A percentile compares a stretch with the other conserved stretches of the same genome.
Evolutionary conservation across 2,797 vertebrate genomes (phyloP).

Genomic region (Rhynchotus rufescens): DNA sequence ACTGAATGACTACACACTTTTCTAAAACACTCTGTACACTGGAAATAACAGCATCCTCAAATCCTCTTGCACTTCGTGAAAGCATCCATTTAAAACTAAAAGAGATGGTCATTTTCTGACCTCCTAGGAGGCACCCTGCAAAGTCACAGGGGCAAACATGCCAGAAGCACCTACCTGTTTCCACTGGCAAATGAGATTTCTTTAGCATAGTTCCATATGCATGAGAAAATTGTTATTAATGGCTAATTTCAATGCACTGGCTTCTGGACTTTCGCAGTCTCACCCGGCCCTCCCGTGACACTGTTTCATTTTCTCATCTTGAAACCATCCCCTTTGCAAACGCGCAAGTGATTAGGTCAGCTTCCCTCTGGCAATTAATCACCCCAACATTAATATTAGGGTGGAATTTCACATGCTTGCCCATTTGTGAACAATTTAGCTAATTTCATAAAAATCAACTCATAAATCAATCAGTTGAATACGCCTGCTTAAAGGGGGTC

Average conservation of each 20-base stretch:
- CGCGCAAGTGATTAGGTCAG: neutral
- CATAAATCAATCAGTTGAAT: slow-evolving; percentile 46
- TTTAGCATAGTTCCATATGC: neutral
- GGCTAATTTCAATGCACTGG: neutral
- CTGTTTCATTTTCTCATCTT: neutral
- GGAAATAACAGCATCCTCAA: neutral
- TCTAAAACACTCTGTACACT: neutral
- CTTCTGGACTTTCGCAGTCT: neutral
- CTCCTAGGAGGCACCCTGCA: neutral
- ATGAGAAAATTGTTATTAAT: neutral
- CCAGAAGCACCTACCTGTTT: neutral
- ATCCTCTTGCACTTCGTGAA: neutral
- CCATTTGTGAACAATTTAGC: slow-evolving; percentile 58
- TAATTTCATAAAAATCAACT: slow-evolving; percentile 50
- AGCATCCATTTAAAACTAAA: neutral
- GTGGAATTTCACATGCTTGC: slow-evolving; percentile 65
- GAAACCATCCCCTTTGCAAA: neutral
- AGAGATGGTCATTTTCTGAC: neutral
- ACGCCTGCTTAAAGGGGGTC: neutral
- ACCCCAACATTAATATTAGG: slow-evolving; percentile 48
- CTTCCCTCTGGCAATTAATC: slow-evolving; percentile 27
- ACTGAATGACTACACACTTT: neutral
- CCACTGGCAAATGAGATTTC: neutral
- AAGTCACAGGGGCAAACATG: neutral
- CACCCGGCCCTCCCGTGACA: neutral